These are phyloP conservation scores for Mormyrus iriodes DNA, from an alignment of 2,113 vertebrate species.

Conservation along the genomic window DNA sequence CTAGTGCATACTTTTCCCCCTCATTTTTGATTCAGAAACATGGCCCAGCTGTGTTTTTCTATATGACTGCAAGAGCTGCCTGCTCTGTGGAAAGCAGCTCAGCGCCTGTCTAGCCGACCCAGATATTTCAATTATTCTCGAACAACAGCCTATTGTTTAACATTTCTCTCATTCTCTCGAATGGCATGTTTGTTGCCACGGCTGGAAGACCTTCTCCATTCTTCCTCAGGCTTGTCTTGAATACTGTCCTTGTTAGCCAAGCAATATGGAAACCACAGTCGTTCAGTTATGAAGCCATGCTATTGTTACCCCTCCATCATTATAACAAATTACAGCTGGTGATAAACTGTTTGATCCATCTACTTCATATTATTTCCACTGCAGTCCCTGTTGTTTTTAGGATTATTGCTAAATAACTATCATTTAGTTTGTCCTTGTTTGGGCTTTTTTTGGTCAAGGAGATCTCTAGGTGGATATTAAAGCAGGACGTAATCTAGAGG, in stretches of 20 bases:
- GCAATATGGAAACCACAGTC: neutral
- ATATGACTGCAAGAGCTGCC: neutral
- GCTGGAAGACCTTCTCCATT: neutral
- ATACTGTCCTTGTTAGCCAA: neutral
- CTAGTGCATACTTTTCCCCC: too few species aligned
- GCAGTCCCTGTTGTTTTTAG: neutral
- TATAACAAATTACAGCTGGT: neutral
- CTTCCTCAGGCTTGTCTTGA: neutral
- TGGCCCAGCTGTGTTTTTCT: slow-evolving; percentile 13
- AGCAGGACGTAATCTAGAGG: neutral
- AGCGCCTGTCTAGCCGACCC: neutral
- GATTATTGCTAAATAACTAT: neutral
- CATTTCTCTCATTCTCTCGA: neutral
- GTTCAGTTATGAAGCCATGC: neutral
- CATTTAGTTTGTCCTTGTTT: neutral
- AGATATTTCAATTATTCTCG: neutral
- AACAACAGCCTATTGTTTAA: neutral
- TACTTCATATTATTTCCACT: neutral
- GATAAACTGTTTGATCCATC: neutral
- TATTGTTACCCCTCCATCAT: neutral
- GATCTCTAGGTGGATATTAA: neutral
- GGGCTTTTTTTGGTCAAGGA: neutral
- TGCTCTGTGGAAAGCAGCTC: neutral
- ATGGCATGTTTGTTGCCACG: neutral
- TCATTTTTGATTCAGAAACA: neutral